Evolutionary conservation across 2,888 invertebrate genomes (phyloP).

Genomic region (Nycteola revayana): DNA sequence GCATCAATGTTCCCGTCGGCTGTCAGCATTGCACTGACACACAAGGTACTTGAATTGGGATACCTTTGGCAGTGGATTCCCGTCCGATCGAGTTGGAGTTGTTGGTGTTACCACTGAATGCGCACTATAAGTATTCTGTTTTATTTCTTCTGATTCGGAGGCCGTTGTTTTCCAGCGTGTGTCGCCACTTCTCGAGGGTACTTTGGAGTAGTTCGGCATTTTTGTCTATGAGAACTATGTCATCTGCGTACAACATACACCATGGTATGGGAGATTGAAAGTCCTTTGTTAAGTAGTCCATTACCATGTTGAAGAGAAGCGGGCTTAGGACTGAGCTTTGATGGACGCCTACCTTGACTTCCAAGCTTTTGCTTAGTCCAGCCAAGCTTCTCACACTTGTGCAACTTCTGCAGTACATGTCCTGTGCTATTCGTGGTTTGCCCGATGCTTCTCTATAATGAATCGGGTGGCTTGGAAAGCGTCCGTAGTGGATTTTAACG

Average conservation of each 20-base stretch:
- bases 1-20: too few relatives aligned
- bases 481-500: conserved; percentile 8
- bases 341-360: conserved; percentile 1
- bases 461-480: conserved; percentile 10
- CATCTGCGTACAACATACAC: too few relatives aligned
- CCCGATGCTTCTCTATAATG: conserved; percentile 11
- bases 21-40: too few relatives aligned
- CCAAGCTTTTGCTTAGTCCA: background rate
- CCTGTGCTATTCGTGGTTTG: conserved; percentile 9
- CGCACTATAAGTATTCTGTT: background rate
- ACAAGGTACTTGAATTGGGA: too few relatives aligned
- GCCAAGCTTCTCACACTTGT: conserved; percentile 1
- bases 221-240: too few relatives aligned
- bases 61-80: too few relatives aligned
- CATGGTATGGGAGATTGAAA: background rate
- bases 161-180: background rate
- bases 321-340: too few relatives aligned
- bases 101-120: too few relatives aligned
- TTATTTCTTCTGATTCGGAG: background rate
- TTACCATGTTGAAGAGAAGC: conserved; percentile 1
- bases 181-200: too few relatives aligned
- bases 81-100: too few relatives aligned
- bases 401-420: conserved; percentile 6
- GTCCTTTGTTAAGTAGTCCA: background rate
- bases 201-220: too few relatives aligned